Base-by-base conservation (phyloP, 2,113 vertebrate species). In the Dissostichus mawsoni region DNA sequence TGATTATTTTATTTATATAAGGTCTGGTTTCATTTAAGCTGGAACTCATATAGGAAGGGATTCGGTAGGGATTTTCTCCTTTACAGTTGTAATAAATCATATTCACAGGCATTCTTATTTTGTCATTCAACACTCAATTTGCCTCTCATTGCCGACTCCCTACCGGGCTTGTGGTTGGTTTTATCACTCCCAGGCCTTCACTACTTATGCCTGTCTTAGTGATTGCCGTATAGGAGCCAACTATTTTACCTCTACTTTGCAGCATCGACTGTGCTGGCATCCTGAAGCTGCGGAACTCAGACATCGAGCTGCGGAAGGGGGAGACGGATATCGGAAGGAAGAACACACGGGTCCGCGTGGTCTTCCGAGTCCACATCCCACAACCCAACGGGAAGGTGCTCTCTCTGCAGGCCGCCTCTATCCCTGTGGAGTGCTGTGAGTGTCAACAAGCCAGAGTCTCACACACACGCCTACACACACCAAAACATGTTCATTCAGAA, bases 341-440 rank as follows among this genome's bases (percentile, higher is more conserved):
- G 94, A 99, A 99, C 91, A 99, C 98, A 36, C 95, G 98, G 69
- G 98, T 99, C 65, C 96, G 98, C 1, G 97, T 99, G 76, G 98
- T 99, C 84, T 99, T 99, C 87, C 95, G 98, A 58, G 98, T 98
- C 58, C 98, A 99, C 92, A 97, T 99, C 95, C 98, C 98, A 76
- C 98, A 99, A 23, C 91, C 96, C 83, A 98, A 90, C 69, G 98
- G 98, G 90, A 99, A 98, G 92, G 98, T 99, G 80, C 92, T 99
- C 82, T 99, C 98, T 50, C 94, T 99, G 76, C 98, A 99, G 91
- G 96, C 95, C 74, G 90, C 97, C 82, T 99, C 98, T 87, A 97
- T 99, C 92, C 98, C 98, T 87, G 96, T 99, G 80, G 98, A 99
- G 93, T 99, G 98, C 94, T 99, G 98, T 99, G 96, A 97, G 98